Percentiles rank a stretch among this genome's conserved stretches.
Conservation (phyloP, 2,888 invertebrate species). For the Cataglyphis cursor region DNA sequence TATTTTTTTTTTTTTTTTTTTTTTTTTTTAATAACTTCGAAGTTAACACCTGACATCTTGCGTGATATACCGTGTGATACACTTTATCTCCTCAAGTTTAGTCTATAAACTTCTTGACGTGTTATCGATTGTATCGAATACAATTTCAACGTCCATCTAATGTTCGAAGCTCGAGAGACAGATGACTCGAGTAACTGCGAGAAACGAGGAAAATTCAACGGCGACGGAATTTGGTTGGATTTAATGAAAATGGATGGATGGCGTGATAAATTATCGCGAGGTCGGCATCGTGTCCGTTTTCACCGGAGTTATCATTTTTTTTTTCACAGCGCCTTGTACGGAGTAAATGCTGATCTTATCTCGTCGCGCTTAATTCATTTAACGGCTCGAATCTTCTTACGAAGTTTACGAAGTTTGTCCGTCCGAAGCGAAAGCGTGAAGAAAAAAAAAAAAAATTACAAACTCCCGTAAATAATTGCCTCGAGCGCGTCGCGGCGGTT, state of each 20-base stretch:
- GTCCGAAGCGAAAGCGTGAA: not conserved
- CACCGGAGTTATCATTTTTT: conserved; percentile 5
- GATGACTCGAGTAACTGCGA: not conserved
- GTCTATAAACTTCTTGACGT: not conserved
- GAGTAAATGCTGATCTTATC: conserved; percentile 36
- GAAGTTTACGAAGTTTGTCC: conserved; percentile 40
- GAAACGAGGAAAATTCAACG: conserved; percentile 24
- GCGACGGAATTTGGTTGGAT: conserved; percentile 6
- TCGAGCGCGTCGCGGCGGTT: conserved; percentile 3
- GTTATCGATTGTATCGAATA: conserved; percentile 15
- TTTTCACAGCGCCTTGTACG: not conserved
- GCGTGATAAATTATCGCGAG: conserved; percentile 44
- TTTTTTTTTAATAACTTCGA: not conserved
- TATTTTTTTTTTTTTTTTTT: not conserved
- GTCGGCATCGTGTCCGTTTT: conserved; percentile 10
- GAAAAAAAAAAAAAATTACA: conserved; percentile 8
- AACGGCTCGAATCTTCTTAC: conserved; percentile 35
- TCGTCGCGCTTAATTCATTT: conserved; percentile 43
- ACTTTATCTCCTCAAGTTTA: not conserved
- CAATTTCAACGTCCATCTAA: conserved; percentile 19
- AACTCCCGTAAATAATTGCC: conserved; percentile 48
- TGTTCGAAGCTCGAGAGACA: not conserved
- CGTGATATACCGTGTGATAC: not conserved
- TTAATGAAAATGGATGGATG: conserved; percentile 33
- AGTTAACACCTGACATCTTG: not conserved